Conservation (phyloP, 2,888 invertebrate genomes). For the Calameuta filiformis region DNA sequence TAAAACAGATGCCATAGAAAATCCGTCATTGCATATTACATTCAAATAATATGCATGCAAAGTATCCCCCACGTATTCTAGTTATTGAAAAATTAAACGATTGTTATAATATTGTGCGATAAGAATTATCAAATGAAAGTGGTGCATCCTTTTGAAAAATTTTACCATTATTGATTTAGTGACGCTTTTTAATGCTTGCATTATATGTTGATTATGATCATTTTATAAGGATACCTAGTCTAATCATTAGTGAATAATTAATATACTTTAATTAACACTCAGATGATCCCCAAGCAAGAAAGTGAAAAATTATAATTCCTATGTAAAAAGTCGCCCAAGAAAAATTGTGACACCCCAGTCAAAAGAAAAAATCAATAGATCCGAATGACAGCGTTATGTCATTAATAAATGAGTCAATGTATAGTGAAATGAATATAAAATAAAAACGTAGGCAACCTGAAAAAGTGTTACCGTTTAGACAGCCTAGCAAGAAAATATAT, state of each 20-base stretch:
- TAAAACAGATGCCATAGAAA: slow-evolving; percentile 4
- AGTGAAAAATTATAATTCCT: slow-evolving; percentile 9
- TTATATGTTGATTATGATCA: not conserved
- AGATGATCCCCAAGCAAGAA: slow-evolving; percentile 8
- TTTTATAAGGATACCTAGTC: not conserved
- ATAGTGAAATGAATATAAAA: not conserved
- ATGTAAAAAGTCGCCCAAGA: slow-evolving; percentile 8
- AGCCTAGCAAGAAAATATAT: not conserved
- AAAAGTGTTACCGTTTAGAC: not conserved
- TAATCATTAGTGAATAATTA: not conserved
- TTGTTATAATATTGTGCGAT: not conserved
- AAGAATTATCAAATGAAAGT: not conserved
- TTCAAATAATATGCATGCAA: slow-evolving; percentile 13
- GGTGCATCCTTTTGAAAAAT: not conserved
- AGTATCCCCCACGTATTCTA: not conserved
- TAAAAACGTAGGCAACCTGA: not conserved
- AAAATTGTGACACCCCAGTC: not conserved
- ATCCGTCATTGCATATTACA: slow-evolving; percentile 4
- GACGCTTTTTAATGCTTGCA: not conserved
- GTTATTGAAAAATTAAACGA: not conserved
- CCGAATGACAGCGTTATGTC: not conserved
- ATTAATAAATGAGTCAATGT: not conserved
- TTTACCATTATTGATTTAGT: not conserved
- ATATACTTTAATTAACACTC: slow-evolving; percentile 35
- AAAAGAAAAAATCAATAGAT: not conserved